Percentiles rank a stretch among this genome's conserved stretches.
Evolutionary conservation across 2,113 vertebrate species (phyloP).

Genomic region (Apus apus): DNA sequence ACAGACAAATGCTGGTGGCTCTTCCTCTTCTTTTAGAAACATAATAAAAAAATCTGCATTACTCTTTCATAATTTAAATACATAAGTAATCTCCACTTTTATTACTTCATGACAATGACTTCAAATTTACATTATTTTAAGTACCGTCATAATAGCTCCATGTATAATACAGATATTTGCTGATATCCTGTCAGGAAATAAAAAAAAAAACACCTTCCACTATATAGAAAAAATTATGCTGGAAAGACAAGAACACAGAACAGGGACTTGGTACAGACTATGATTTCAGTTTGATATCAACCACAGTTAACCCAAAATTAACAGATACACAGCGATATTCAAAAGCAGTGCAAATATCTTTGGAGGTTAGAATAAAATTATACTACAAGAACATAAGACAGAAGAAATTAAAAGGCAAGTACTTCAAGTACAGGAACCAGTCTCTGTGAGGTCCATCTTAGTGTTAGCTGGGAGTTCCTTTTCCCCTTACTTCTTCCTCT

Average conservation of each 20-base stretch:
- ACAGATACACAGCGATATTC: slow-evolving; percentile 81
- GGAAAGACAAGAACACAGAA: slow-evolving; percentile 88
- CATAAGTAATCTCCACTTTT: slow-evolving; percentile 91
- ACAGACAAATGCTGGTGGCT: slow-evolving; percentile 83
- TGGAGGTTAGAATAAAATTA: slow-evolving; percentile 92
- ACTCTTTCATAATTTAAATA: slow-evolving; percentile 86
- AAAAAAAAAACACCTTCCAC: slow-evolving; percentile 73
- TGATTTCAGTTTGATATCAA: slow-evolving; percentile 79
- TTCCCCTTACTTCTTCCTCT: slow-evolving; percentile 90
- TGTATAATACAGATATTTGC: slow-evolving; percentile 94
- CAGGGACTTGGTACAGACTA: slow-evolving; percentile 81
- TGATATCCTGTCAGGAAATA: slow-evolving; percentile 80
- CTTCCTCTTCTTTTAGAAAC: slow-evolving; percentile 81
- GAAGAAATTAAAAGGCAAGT: slow-evolving; percentile 88
- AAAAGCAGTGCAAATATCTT: slow-evolving; percentile 98
- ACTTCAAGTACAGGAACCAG: slow-evolving; percentile 94
- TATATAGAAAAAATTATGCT: slow-evolving; percentile 82
- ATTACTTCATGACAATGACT: slow-evolving; percentile 95
- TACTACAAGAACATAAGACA: slow-evolving; percentile 82
- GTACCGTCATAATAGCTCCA: slow-evolving; percentile 87
- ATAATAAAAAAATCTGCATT: slow-evolving; percentile 78
- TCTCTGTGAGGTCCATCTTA: slow-evolving; percentile 78
- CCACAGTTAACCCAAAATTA: slow-evolving; percentile 84
- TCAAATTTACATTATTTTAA: slow-evolving; percentile 96
- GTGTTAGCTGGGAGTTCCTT: slow-evolving; percentile 70